Conservation (phyloP, 35 echinoderm and acorn worm genomes). For the Amphiura filiformis region DNA sequence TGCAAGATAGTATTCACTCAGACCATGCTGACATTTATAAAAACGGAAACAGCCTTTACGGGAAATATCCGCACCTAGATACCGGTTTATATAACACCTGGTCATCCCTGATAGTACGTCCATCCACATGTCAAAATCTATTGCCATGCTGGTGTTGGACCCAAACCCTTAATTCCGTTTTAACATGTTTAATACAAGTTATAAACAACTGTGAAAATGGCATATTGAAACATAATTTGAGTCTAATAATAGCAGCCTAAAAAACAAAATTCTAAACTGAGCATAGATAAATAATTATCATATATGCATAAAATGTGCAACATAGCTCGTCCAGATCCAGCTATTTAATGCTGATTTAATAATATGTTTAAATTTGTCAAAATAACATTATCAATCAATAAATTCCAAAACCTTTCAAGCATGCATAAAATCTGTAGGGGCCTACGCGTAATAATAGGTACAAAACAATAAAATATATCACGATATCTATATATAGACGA, state of each 20-base stretch:
- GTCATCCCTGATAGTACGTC: neutral
- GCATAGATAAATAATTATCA: neutral
- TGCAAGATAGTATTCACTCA: neutral
- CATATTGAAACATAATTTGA: neutral
- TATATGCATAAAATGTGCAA: too few relatives aligned
- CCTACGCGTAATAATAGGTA: too few relatives aligned
- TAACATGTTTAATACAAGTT: neutral
- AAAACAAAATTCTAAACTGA: neutral
- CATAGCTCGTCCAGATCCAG: too few relatives aligned
- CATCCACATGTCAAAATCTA: neutral
- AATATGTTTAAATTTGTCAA: too few relatives aligned
- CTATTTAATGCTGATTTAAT: too few relatives aligned
- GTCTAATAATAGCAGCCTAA: too few relatives aligned
- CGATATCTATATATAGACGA: too few relatives aligned
- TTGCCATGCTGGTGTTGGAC: neutral
- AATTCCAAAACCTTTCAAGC: too few relatives aligned
- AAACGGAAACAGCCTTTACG: neutral
- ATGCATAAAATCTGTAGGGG: too few relatives aligned
- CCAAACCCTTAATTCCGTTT: neutral
- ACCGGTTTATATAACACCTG: neutral
- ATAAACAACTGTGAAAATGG: neutral
- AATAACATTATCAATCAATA: too few relatives aligned
- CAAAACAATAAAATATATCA: too few relatives aligned
- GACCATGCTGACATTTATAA: neutral
- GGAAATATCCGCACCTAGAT: neutral